Conservation (phyloP, 1,140 invertebrate genomes). For the Zaprionus tsacasi region DNA sequence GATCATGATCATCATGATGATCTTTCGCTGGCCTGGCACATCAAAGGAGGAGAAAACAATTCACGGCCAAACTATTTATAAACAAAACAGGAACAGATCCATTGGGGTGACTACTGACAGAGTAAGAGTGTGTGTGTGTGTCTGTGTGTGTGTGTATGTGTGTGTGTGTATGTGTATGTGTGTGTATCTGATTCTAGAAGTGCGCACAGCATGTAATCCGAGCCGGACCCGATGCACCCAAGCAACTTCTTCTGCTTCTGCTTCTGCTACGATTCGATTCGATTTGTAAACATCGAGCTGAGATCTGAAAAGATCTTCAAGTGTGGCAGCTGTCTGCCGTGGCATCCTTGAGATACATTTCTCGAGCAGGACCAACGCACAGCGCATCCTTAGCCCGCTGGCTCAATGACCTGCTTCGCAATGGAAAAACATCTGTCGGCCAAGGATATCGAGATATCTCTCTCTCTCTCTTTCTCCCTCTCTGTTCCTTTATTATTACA, state of each 20-base stretch:
- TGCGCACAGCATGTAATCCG: conserved; percentile 63
- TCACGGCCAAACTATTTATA: conserved; percentile 62
- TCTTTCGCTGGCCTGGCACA: conserved; percentile 60
- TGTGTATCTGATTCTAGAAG: conserved; percentile 37
- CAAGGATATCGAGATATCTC: conserved; percentile 55
- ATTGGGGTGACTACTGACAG: conserved; percentile 34
- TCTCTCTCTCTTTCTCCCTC: conserved; percentile 8
- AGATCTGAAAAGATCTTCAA: conserved; percentile 46
- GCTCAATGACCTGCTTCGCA: conserved; percentile 70
- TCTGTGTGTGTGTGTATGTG: conserved; percentile 30
- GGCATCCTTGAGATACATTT: conserved; percentile 67
- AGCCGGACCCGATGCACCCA: conserved; percentile 52
- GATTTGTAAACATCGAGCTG: conserved; percentile 57
- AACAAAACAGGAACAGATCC: conserved; percentile 49
- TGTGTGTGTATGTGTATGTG: conserved; percentile 26
- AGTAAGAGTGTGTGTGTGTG: conserved; percentile 10
- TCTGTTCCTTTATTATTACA: conserved; percentile 19
- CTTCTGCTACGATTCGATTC: conserved; percentile 10
- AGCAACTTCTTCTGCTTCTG: conserved; percentile 15
- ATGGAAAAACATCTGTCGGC: conserved; percentile 67
- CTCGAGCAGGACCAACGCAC: conserved; percentile 67
- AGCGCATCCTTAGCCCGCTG: conserved; percentile 64
- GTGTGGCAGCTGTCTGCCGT: conserved; percentile 63
- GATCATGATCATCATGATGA: conserved; percentile 50
- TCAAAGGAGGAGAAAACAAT: conserved; percentile 57